Evolutionary conservation across 37 sponge, comb jelly and placozoan genomes (phyloP), one percentile per base, ranked within the genome.

Genomic region (Spongilla lacustris): DNA sequence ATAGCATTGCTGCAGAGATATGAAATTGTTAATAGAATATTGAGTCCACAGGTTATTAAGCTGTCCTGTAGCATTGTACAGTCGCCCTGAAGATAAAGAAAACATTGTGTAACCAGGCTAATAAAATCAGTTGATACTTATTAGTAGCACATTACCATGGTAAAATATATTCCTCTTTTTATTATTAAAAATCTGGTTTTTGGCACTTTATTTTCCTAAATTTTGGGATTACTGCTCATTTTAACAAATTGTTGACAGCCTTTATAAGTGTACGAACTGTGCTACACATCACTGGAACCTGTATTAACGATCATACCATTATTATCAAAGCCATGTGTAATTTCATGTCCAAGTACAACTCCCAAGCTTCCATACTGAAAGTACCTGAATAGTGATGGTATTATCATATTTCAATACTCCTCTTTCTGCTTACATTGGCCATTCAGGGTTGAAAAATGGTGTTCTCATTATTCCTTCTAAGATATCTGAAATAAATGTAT

Each of bases 251-350:
- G 46, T 46, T 46, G 8, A 8, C 46, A 46, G 8, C 8, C 4
- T 8, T 46, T 4, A 10, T 4, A 10, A 46, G 8, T n/a, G n/a
- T n/a, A n/a, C n/a, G n/a, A n/a, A n/a, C n/a, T n/a, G n/a, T n/a
- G n/a, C n/a, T n/a, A n/a, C n/a, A n/a, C n/a, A n/a, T n/a, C n/a
- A n/a, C n/a, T n/a, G n/a, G n/a, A n/a, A n/a, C n/a, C n/a, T n/a
- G 8, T 46, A 46, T 4, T 10, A 8, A 46, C 8, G 8, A 10
- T 10, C 41, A 31, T 82, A 87, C 94, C 94, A 24, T 82, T 80
- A 73, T 93, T 83, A 75, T 93, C 94, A 82, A 93, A 93, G 68
- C 94, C 94, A 76, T 93, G 94, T 58, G 94, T 93, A 3, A 93
- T 87, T 50, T 93, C 94, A 75, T 93, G 94, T 36, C 94, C 94